phyloP scores from a whole-genome alignment of 2,113 vertebrate genomes.

The Tetrax tetrax region DNA sequence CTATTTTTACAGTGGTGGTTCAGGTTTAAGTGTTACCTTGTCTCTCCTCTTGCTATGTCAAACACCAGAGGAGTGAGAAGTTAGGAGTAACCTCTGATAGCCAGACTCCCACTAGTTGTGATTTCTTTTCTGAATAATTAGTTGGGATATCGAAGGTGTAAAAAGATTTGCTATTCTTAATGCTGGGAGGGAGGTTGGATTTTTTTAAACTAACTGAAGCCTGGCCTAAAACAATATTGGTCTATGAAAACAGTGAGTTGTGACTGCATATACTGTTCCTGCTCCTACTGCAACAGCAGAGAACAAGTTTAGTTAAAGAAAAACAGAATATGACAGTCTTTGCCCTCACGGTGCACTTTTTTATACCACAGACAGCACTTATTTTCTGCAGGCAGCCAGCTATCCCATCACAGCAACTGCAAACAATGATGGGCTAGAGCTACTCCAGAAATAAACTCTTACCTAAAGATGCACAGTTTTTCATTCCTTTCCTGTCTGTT shows the following conservation, averaged over 20 bases:
- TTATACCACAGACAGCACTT: neutral
- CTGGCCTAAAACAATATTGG: neutral
- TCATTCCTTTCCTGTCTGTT: neutral
- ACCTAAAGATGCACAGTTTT: neutral
- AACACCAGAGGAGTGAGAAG: neutral
- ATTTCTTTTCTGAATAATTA: neutral
- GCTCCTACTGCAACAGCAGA: neutral
- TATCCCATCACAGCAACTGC: neutral
- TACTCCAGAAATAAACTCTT: neutral
- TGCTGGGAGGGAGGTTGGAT: neutral
- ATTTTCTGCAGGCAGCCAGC: neutral
- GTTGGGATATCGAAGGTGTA: neutral
- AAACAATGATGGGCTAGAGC: neutral
- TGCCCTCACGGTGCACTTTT: neutral
- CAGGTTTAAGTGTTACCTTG: neutral
- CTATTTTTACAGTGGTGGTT: neutral
- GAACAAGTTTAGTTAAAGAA: neutral
- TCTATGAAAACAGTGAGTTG: neutral
- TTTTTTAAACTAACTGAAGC: neutral
- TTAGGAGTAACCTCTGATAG: neutral
- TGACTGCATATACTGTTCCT: neutral
- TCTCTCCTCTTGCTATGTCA: neutral
- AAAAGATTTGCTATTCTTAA: neutral
- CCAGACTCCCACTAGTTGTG: neutral
- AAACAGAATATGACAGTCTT: neutral